These are phyloP conservation scores for Eupithecia dodoneata DNA, from an alignment of 2,888 invertebrate species.

Conservation along the genomic window DNA sequence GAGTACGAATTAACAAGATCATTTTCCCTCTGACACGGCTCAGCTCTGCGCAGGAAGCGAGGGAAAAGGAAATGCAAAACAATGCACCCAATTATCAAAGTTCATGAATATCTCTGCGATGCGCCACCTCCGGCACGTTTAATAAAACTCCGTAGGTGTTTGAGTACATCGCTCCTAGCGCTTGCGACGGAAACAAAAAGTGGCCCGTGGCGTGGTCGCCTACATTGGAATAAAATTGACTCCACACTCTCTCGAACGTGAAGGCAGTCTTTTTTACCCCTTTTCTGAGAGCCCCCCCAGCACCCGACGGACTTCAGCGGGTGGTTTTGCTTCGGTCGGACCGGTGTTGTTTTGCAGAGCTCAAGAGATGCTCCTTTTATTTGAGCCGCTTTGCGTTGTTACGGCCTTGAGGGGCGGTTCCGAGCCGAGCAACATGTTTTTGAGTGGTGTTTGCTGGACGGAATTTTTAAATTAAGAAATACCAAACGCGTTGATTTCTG, in stretches of 20 bases:
- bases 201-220: conserved; percentile 81
- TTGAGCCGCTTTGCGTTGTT: conserved; percentile 79
- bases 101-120: conserved; percentile 46
- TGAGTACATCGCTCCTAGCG: conserved; percentile 81
- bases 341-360: conserved; percentile 82
- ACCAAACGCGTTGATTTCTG: conserved; percentile 62
- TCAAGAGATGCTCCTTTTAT: conserved; percentile 83
- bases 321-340: conserved; percentile 83
- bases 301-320: conserved; percentile 80
- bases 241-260: conserved; percentile 84
- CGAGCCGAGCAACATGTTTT: conserved; percentile 75
- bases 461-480: conserved; percentile 82
- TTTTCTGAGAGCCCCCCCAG: conserved; percentile 66
- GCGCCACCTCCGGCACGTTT: conserved; percentile 58
- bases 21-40: conserved; percentile 13
- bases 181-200: conserved; percentile 83
- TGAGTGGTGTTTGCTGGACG: conserved; percentile 78
- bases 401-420: conserved; percentile 79
- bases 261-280: conserved; percentile 78
- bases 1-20: conserved; percentile 8
- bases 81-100: conserved; percentile 47
- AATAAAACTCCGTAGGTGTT: conserved; percentile 82
- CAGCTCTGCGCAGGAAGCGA: conserved; percentile 27
- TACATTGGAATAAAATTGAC: conserved; percentile 85
- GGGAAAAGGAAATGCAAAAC: conserved; percentile 45